Evolutionary conservation across 2,888 invertebrate genomes (phyloP).

Genomic region (Acanthacorydalis orientalis): DNA sequence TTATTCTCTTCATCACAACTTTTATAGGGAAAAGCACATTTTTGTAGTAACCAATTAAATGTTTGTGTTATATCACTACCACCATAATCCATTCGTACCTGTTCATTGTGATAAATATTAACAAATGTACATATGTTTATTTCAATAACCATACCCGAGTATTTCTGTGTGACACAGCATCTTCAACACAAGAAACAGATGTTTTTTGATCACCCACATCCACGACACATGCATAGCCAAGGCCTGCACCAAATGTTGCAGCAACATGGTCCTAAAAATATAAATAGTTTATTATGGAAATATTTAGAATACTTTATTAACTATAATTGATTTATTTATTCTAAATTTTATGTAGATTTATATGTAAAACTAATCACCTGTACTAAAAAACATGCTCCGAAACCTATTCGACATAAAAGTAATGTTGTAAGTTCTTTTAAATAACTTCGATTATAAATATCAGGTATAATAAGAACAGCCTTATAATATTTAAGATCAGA

Average conservation of each 20-base stretch:
- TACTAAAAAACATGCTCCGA: slow-evolving; percentile 69
- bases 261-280: slow-evolving; percentile 59
- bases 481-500: slow-evolving; percentile 58
- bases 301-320: not conserved
- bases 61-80: slow-evolving; percentile 84
- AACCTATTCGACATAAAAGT: slow-evolving; percentile 64
- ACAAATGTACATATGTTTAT: slow-evolving; percentile 8
- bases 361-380: slow-evolving; percentile 37
- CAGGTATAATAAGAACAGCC: slow-evolving; percentile 77
- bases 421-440: slow-evolving; percentile 71
- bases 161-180: slow-evolving; percentile 81
- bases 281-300: slow-evolving; percentile 8
- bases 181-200: slow-evolving; percentile 90
- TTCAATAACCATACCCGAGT: slow-evolving; percentile 43
- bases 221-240: slow-evolving; percentile 81
- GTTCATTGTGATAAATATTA: slow-evolving; percentile 5
- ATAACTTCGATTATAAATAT: slow-evolving; percentile 74
- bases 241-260: slow-evolving; percentile 68
- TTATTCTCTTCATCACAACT: slow-evolving; percentile 57
- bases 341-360: too few relatives aligned
- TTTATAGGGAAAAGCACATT: slow-evolving; percentile 81
- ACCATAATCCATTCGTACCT: slow-evolving; percentile 66
- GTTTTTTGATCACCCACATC: slow-evolving; percentile 94
- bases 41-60: slow-evolving; percentile 73
- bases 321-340: too few relatives aligned